phyloP scores from a whole-genome alignment of 2,888 invertebrate genomes.

The Sinhomidia bicolor region DNA sequence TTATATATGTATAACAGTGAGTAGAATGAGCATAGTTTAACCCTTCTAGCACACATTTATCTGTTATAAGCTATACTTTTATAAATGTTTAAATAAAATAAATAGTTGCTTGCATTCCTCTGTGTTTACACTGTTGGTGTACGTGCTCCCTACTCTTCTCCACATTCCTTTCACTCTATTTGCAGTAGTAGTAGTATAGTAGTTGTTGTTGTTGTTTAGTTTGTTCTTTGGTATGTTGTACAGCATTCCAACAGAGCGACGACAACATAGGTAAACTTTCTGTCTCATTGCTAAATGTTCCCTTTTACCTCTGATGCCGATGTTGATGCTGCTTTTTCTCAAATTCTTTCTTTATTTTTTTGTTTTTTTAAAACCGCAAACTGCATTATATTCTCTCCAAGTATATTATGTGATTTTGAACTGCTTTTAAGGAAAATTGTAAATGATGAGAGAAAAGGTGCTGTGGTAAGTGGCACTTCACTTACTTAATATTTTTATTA shows the following conservation, averaged over 20 bases:
- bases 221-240: not conserved
- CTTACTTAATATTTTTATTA: not conserved
- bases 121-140: constrained; percentile 28
- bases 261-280: not conserved
- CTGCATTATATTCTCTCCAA: not conserved
- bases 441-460: constrained; percentile 19
- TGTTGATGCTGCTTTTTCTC: too few relatives aligned
- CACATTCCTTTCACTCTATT: not conserved
- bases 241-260: not conserved
- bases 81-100: not conserved
- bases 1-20: too few relatives aligned
- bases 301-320: not conserved
- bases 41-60: not conserved
- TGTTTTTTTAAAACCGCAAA: not conserved
- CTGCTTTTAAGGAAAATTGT: not conserved
- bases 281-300: not conserved
- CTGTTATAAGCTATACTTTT: not conserved
- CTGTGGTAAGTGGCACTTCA: constrained; percentile 64
- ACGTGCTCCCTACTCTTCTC: constrained; percentile 23
- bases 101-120: constrained; percentile 26
- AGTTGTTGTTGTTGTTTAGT: constrained; percentile 18
- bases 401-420: too few relatives aligned
- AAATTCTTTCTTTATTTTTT: not conserved
- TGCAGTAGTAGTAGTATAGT: not conserved
- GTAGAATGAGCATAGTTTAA: too few relatives aligned